Evolutionary conservation across 30 jellyfish, hydroid and myxozoan species (phyloP).

Genomic region (Hydra vulgaris): DNA sequence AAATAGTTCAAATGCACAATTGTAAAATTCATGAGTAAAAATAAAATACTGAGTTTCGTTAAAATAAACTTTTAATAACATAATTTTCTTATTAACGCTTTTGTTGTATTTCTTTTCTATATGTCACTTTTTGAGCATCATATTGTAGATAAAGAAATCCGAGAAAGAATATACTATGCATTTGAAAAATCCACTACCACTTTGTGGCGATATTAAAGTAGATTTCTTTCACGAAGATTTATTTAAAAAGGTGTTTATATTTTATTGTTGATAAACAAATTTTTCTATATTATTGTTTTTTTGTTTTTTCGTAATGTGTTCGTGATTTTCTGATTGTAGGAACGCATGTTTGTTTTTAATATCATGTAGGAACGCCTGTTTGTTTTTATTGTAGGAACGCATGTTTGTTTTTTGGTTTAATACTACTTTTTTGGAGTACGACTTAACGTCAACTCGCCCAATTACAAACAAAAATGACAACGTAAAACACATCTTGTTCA

Average conservation of each 20-base stretch:
- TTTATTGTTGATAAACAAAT: background rate
- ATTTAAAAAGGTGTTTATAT: conserved; percentile 44
- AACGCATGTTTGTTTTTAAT: too few relatives aligned
- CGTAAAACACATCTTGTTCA: background rate
- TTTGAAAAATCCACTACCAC: conserved; percentile 50
- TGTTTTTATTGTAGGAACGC: conserved; percentile 67
- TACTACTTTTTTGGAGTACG: conserved; percentile 63
- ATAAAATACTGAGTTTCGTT: too few relatives aligned
- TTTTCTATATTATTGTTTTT: background rate
- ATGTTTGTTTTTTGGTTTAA: conserved; percentile 87
- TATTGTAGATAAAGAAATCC: conserved; percentile 10
- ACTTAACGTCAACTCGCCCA: conserved; percentile 84
- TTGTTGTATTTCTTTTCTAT: too few relatives aligned
- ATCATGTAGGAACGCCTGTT: too few relatives aligned
- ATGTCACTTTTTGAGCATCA: too few relatives aligned
- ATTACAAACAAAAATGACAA: background rate
- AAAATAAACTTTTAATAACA: too few relatives aligned
- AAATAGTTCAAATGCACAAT: too few relatives aligned
- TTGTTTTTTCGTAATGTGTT: too few relatives aligned
- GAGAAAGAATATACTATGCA: conserved; percentile 18
- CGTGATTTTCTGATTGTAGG: too few relatives aligned
- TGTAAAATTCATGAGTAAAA: too few relatives aligned
- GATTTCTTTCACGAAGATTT: conserved; percentile 70
- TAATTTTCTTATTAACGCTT: too few relatives aligned
- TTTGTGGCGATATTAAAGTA: conserved; percentile 93